phyloP scores from a whole-genome alignment of 2,888 invertebrate species.

The Nomada ferruginata region DNA sequence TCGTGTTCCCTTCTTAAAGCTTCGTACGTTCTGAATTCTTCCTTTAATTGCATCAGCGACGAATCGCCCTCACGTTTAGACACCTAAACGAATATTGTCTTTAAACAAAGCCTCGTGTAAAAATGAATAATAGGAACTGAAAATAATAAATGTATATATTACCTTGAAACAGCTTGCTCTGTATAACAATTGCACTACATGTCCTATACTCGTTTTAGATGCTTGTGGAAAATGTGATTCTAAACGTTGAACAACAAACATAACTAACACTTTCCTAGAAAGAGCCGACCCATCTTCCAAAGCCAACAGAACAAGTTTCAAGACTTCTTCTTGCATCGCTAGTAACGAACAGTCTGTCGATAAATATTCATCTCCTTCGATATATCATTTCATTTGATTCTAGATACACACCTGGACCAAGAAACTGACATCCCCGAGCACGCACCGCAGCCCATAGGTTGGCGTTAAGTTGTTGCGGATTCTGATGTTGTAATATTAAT shows the following conservation, averaged over 20 bases:
- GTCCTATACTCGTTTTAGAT: conserved; percentile 99
- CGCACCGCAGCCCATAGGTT: conserved; percentile 99
- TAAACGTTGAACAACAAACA: conserved; percentile 98
- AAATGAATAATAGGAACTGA: not conserved
- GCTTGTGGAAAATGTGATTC: conserved; percentile 98
- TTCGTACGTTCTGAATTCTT: conserved; percentile 98
- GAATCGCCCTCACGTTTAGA: conserved; percentile 98
- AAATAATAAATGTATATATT: conserved; percentile 38
- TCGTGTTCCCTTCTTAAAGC: conserved; percentile 97
- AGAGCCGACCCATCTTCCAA: conserved; percentile 97
- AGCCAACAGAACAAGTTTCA: conserved; percentile 96
- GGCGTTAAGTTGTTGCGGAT: conserved; percentile 96
- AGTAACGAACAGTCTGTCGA: conserved; percentile 14
- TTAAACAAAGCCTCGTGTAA: not conserved
- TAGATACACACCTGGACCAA: conserved; percentile 90
- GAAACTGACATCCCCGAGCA: conserved; percentile 98
- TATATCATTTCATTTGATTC: not conserved
- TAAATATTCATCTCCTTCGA: not conserved
- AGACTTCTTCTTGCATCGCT: conserved; percentile 99
- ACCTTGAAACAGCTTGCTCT: conserved; percentile 99
- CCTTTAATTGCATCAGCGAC: conserved; percentile 98
- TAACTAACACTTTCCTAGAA: conserved; percentile 96
- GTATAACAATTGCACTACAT: conserved; percentile 98
- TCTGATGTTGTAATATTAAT: conserved; percentile 97
- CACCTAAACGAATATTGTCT: conserved; percentile 86